phyloP scores from a whole-genome alignment of 2,113 vertebrate species.

The Elaphurus davidianus region DNA sequence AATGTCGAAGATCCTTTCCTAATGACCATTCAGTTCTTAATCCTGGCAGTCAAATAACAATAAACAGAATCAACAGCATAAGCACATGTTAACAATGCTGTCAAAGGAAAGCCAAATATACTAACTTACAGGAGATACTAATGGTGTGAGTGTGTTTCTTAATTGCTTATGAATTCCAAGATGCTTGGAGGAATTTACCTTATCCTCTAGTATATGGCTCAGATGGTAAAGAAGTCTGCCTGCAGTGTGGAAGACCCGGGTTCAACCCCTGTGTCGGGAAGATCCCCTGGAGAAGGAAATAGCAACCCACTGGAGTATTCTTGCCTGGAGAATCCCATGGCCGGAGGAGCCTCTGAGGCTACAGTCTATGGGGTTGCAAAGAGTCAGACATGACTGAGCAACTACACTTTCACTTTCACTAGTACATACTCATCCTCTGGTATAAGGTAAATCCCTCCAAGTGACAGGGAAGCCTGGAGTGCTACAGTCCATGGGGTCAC shows the following conservation, averaged over 20 bases:
- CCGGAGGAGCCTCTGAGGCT: background rate
- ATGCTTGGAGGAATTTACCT: background rate
- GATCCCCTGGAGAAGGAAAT: background rate
- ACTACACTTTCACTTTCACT: background rate
- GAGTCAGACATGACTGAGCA: accelerated
- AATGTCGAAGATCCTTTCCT: background rate
- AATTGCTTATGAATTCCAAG: background rate
- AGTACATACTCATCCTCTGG: background rate
- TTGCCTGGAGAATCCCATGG: background rate
- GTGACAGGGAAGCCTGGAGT: background rate
- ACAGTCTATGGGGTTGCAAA: background rate
- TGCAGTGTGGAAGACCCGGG: background rate
- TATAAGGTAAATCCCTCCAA: background rate
- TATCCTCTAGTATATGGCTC: background rate
- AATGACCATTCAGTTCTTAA: background rate
- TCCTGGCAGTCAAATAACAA: background rate
- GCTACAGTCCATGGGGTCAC: background rate
- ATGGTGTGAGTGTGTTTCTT: background rate
- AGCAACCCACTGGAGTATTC: background rate
- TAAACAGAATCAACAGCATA: background rate
- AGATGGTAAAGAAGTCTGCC: background rate
- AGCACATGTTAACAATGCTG: background rate
- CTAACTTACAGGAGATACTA: background rate
- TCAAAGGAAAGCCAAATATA: background rate
- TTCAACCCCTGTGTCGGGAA: background rate